phyloP scores from a whole-genome alignment of 2,888 invertebrate species.

The Chironomus riparius region DNA sequence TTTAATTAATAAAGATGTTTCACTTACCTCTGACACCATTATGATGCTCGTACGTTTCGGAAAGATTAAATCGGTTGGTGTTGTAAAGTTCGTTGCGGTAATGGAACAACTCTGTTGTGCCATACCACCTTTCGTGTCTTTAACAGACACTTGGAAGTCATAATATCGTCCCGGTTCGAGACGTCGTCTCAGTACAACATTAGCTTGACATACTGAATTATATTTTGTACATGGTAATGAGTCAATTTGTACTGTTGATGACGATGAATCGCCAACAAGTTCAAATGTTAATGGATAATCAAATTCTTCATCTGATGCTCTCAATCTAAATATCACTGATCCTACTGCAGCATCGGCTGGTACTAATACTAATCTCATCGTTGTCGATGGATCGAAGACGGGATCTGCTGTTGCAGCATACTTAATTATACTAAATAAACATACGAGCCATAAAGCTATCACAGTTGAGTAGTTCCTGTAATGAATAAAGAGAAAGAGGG shows the following conservation, averaged over 20 bases:
- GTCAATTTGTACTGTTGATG: slow-evolving; percentile 67
- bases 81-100: slow-evolving; percentile 74
- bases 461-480: slow-evolving; percentile 23
- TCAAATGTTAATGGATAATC: slow-evolving; percentile 79
- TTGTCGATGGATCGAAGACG: slow-evolving; percentile 73
- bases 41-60: slow-evolving; percentile 70
- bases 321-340: slow-evolving; percentile 76
- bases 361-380: slow-evolving; percentile 71
- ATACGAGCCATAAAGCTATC: slow-evolving; percentile 23
- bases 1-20: slow-evolving; percentile 6
- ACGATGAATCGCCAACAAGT: slow-evolving; percentile 62
- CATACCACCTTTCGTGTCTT: slow-evolving; percentile 68
- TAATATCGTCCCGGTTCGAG: slow-evolving; percentile 74
- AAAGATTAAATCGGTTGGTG: slow-evolving; percentile 72
- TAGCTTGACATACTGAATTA: slow-evolving; percentile 83
- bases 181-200: slow-evolving; percentile 66
- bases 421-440: slow-evolving; percentile 19
- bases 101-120: slow-evolving; percentile 69
- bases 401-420: slow-evolving; percentile 51
- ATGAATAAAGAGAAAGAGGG: not conserved
- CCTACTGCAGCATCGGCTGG: slow-evolving; percentile 76
- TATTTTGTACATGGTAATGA: slow-evolving; percentile 75
- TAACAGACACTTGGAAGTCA: slow-evolving; percentile 64
- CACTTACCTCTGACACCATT: slow-evolving; percentile 62
- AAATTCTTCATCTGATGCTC: slow-evolving; percentile 79